A percentile compares a stretch with the other conserved stretches of the same genome.
phyloP scores from a whole-genome alignment of 2,113 vertebrate genomes.

The Mesocricetus auratus region DNA sequence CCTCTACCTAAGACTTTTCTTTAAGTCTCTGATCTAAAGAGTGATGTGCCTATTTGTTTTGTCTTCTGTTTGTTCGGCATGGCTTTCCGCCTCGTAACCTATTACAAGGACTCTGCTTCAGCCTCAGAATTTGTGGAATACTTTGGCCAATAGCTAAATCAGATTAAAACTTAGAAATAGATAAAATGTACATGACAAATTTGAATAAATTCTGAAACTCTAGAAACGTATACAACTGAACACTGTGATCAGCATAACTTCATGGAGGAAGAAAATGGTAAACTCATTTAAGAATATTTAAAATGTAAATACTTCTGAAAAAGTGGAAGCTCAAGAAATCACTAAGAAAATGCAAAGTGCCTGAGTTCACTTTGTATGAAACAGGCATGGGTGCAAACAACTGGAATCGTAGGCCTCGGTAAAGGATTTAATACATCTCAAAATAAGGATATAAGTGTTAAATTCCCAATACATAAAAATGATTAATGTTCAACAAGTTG shows the following conservation, averaged over 20 bases:
- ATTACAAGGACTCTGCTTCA: neutral
- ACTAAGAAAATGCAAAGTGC: neutral
- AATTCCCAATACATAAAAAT: neutral
- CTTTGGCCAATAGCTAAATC: neutral
- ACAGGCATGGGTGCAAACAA: neutral
- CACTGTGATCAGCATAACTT: neutral
- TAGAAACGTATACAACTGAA: neutral
- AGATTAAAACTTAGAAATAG: neutral
- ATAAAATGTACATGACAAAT: neutral
- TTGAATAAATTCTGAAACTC: slow-evolving; percentile 29
- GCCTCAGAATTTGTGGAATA: neutral
- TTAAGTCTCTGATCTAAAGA: neutral
- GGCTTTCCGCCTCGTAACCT: neutral
- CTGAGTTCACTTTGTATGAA: neutral
- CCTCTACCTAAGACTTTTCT: neutral
- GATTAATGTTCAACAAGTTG: neutral
- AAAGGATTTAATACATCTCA: neutral
- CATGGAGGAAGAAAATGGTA: neutral
- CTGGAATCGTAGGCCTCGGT: rapidly evolving
- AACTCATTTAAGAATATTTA: neutral
- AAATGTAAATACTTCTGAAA: neutral
- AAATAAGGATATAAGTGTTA: neutral
- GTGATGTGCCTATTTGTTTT: neutral
- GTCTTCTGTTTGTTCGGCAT: neutral
- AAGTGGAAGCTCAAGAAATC: neutral